Conservation (phyloP, 1,140 invertebrate genomes). For the Eriocheir sinensis region DNA sequence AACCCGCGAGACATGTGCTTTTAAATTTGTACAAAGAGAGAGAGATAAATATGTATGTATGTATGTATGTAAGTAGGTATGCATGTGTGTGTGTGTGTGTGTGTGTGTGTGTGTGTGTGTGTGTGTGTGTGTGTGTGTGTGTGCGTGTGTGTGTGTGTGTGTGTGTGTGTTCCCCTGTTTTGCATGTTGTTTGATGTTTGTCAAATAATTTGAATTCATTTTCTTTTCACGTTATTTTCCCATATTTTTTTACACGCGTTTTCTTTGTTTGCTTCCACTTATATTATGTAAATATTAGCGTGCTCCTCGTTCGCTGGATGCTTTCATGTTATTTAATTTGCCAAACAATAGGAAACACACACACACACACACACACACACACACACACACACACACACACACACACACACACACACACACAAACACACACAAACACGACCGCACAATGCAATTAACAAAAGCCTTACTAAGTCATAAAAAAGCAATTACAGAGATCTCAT, state of each 20-base stretch:
- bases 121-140: constrained; percentile 19
- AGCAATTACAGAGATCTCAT: not conserved
- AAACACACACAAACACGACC: constrained; percentile 9
- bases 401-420: constrained; percentile 50
- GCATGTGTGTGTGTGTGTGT: constrained; percentile 22
- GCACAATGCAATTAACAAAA: not conserved
- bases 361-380: constrained; percentile 31
- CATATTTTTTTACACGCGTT: no score
- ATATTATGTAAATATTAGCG: no score
- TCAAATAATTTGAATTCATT: constrained; percentile 8
- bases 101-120: not conserved
- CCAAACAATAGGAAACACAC: not conserved
- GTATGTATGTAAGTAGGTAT: not conserved
- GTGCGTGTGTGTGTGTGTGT: not conserved
- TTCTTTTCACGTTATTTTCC: no score
- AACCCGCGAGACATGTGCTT: not conserved
- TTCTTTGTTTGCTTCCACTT: no score
- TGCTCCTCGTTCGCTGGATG: no score
- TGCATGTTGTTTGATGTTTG: no score
- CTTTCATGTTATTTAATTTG: no score
- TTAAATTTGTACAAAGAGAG: not conserved
- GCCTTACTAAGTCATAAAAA: not conserved
- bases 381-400: constrained; percentile 50
- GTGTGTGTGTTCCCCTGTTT: no score
- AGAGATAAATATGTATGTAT: not conserved